Evolutionary conservation across 2,888 invertebrate species (phyloP).

Genomic region (Orthosia incerta): DNA sequence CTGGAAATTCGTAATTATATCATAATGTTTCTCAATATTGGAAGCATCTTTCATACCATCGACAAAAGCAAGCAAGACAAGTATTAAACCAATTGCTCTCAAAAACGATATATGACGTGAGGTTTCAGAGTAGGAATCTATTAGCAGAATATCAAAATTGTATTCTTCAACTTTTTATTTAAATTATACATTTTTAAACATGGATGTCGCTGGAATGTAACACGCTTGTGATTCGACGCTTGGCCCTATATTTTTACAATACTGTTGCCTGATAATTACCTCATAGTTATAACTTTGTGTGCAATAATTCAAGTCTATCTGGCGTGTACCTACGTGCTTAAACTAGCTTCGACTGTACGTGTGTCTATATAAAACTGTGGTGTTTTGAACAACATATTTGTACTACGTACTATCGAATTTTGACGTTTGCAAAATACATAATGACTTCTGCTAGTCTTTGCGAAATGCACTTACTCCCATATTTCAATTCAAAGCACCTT

Average conservation of each 20-base stretch:
- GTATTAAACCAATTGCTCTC: not conserved
- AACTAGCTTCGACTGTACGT: conserved; percentile 56
- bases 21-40: conserved; percentile 8
- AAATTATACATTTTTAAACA: not conserved
- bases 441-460: not conserved
- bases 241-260: not conserved
- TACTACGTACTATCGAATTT: conserved; percentile 17
- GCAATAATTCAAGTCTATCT: conserved; percentile 43
- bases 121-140: not conserved
- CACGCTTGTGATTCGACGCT: not conserved
- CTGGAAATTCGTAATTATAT: conserved; percentile 52
- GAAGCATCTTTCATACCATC: conserved; percentile 3
- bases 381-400: conserved; percentile 10
- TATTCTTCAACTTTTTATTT: no score
- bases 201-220: conserved; percentile 1
- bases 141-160: no score
- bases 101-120: not conserved
- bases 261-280: not conserved
- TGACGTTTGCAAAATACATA: not conserved
- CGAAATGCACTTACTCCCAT: not conserved
- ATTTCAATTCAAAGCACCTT: not conserved
- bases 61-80: not conserved
- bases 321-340: conserved; percentile 65
- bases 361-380: conserved; percentile 50
- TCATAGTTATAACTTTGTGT: conserved; percentile 22